Evolutionary conservation across 2,797 vertebrate genomes (phyloP), one percentile per base, ranked within the genome.

Genomic region (Etheostoma nigrum): DNA sequence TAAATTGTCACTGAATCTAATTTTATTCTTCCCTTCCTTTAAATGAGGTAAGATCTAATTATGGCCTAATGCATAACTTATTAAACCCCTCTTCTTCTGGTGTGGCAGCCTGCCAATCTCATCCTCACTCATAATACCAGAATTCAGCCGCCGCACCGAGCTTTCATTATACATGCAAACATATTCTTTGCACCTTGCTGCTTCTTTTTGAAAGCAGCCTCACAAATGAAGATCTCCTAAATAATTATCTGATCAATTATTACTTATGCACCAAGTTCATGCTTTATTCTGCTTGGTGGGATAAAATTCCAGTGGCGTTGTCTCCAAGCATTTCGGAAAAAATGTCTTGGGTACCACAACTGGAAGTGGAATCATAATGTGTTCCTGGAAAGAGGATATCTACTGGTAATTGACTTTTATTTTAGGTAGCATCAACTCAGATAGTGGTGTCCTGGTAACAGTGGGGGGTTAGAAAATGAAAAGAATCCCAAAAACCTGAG

Each of bases 41-140:
- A 92, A 93, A 94, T 88, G 90, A 93, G 88, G 87, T 91, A 90
- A 89, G 86, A 94, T 94, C 92, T 94, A 93, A 94, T 95, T 95
- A 95, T 91, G 90, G 86, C 74, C 88, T 90, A 91, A 93, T 92
- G 93, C 93, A 95, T 95, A 91, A 95, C 91, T 94, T 93, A 94
- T 95, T 94, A 94, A 94, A 92, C 88, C 61, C 85, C 80, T 86
- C 90, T 91, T 94, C 89, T 88, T 86, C 90, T 82, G 76, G 62
- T 42, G 67, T 92, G 94, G 92, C 91, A 89, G 88, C 72, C 90
- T 93, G 94, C 93, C 93, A 94, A 92, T 94, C 92, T 93, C 83
- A 84, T 66, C 80, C 86, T 77, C 62, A 72, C 74, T 81, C 89
- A 86, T 91, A 89, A 89, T 82, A 83, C 70, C 78, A 68, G 79